Percentiles rank a stretch among this genome's conserved stretches.
Conservation (phyloP, 2,888 invertebrate species). For the Lapara coniferarum region DNA sequence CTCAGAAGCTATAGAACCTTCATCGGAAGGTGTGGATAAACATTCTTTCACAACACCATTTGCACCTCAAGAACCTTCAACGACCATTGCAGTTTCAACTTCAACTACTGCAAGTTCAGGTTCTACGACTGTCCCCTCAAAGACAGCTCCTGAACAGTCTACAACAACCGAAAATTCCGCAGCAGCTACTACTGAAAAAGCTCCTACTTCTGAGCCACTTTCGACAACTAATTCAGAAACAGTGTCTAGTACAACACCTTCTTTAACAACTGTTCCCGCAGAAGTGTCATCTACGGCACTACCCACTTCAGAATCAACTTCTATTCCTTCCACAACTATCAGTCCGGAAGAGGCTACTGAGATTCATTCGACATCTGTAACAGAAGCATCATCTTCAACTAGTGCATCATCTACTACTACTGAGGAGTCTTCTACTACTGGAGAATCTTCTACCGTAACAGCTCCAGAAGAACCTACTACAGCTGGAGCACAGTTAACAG, state of each 20-base stretch:
- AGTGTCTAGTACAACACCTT: not conserved
- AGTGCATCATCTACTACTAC: not conserved
- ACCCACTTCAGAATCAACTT: not conserved
- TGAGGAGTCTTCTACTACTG: conserved; percentile 4
- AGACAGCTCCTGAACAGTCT: conserved; percentile 28
- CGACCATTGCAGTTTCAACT: conserved; percentile 28
- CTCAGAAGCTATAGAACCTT: conserved; percentile 19
- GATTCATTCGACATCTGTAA: conserved; percentile 24
- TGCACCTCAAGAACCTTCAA: conserved; percentile 24
- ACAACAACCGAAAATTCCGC: conserved; percentile 22
- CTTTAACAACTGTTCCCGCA: not conserved
- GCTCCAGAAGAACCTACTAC: conserved; percentile 28
- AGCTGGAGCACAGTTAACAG: conserved; percentile 27
- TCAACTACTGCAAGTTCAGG: conserved; percentile 32
- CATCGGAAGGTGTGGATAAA: conserved; percentile 7
- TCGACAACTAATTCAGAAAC: conserved; percentile 28
- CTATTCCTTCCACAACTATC: conserved; percentile 18
- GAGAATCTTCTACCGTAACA: conserved; percentile 21
- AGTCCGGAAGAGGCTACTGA: conserved; percentile 26
- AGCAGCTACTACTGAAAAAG: conserved; percentile 15
- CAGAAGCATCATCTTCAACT: conserved; percentile 2
- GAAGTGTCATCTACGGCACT: conserved; percentile 14
- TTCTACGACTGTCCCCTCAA: conserved; percentile 29
- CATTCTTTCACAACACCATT: not conserved
- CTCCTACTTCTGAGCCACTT: conserved; percentile 26